Conservation (phyloP, 2,113 vertebrate genomes). For the Xyliphius kryptos region DNA sequence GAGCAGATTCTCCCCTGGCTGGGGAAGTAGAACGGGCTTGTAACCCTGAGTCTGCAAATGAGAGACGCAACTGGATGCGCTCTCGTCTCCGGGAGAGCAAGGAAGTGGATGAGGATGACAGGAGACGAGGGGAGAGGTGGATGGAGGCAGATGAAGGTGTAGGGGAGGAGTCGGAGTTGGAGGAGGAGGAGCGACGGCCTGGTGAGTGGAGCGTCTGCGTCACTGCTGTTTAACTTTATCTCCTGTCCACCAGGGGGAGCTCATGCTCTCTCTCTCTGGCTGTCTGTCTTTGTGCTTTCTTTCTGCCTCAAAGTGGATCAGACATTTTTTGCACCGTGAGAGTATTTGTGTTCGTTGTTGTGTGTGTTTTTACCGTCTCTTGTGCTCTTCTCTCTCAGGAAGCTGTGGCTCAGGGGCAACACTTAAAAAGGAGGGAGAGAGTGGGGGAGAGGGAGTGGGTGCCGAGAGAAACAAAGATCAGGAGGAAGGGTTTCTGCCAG, state of each 20-base stretch:
- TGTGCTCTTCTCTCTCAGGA: constrained; percentile 38
- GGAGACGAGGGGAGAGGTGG: constrained; percentile 58
- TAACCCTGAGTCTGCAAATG: constrained; percentile 18
- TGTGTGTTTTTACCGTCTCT: constrained; percentile 35
- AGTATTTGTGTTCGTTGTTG: constrained; percentile 19
- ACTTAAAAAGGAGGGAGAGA: constrained; percentile 34
- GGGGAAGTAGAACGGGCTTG: constrained; percentile 8
- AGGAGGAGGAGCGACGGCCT: constrained; percentile 37
- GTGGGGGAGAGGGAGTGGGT: constrained; percentile 28
- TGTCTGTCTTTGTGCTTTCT: too few species aligned
- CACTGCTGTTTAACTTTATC: constrained; percentile 43
- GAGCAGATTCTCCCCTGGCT: constrained; percentile 16
- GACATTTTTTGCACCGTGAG: constrained; percentile 26
- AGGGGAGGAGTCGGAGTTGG: constrained; percentile 48
- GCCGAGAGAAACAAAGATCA: constrained; percentile 38
- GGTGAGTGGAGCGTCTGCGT: constrained; percentile 45
- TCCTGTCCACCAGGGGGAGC: constrained; percentile 23
- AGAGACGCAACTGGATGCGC: constrained; percentile 31
- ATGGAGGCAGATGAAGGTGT: constrained; percentile 63
- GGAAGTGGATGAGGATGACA: constrained; percentile 52
- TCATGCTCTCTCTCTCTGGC: neutral
- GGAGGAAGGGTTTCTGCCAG: constrained; percentile 18
- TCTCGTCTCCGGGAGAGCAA: constrained; percentile 49
- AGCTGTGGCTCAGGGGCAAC: constrained; percentile 43
- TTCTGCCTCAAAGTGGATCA: constrained; percentile 17